Conservation (phyloP, 2,888 invertebrate genomes). For the Cyaniris semiargus region DNA sequence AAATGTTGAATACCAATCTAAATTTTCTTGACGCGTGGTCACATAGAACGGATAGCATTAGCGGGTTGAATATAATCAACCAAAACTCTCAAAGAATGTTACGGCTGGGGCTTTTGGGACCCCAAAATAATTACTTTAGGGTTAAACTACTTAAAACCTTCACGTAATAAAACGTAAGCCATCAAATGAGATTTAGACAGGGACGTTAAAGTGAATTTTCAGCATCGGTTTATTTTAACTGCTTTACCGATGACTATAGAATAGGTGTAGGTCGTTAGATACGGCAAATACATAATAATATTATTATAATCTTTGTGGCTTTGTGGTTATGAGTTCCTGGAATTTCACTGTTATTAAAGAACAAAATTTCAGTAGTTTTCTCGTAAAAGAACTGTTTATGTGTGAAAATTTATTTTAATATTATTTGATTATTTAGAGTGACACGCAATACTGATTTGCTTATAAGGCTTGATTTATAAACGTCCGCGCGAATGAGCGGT, state of each 20-base stretch:
- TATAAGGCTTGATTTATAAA: too few relatives aligned
- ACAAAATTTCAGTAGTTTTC: too few relatives aligned
- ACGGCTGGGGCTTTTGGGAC: background rate
- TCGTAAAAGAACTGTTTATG: too few relatives aligned
- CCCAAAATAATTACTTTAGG: slow-evolving; percentile 10
- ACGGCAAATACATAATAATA: too few relatives aligned
- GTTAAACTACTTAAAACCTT: slow-evolving; percentile 16
- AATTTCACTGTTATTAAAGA: too few relatives aligned
- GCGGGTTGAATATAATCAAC: slow-evolving; percentile 8
- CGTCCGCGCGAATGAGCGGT: too few relatives aligned
- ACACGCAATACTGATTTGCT: too few relatives aligned
- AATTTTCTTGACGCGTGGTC: background rate
- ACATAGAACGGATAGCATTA: background rate
- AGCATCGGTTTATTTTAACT: slow-evolving; percentile 13
- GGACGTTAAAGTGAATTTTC: slow-evolving; percentile 10
- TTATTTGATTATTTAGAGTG: too few relatives aligned
- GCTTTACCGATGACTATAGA: background rate
- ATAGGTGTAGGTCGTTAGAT: background rate
- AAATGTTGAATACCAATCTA: background rate
- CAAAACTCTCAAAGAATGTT: slow-evolving; percentile 20
- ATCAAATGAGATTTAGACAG: slow-evolving; percentile 16
- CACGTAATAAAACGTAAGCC: slow-evolving; percentile 11
- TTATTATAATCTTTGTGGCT: background rate
- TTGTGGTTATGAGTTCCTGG: too few relatives aligned
- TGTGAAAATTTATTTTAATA: too few relatives aligned